These are phyloP conservation scores for Urosaurus nigricauda DNA, from an alignment of 2,797 vertebrate species.

Conservation along the genomic window DNA sequence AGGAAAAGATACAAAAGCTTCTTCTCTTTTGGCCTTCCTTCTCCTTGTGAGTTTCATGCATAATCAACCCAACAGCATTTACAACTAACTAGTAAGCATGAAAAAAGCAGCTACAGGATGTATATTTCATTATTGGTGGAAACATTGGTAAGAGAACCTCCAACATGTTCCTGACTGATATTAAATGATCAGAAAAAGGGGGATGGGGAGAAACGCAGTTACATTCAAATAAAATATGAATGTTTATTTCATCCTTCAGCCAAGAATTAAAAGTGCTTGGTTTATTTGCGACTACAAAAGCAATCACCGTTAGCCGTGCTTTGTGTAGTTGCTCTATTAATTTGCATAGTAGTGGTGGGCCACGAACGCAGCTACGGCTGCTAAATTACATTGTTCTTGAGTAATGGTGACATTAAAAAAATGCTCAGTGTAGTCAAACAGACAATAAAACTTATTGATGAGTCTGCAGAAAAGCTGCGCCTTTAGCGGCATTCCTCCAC, in stretches of 20 bases:
- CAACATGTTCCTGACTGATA: slow-evolving; percentile 65
- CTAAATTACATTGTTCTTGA: slow-evolving; percentile 69
- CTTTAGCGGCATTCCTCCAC: not conserved
- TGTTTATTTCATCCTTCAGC: slow-evolving; percentile 65
- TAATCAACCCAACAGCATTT: slow-evolving; percentile 60
- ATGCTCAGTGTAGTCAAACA: slow-evolving; percentile 63
- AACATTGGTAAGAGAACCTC: slow-evolving; percentile 56
- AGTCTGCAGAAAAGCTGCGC: slow-evolving; percentile 55
- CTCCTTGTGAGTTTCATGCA: slow-evolving; percentile 43
- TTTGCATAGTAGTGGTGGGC: slow-evolving; percentile 68
- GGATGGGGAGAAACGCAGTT: not conserved
- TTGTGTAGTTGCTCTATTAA: slow-evolving; percentile 76
- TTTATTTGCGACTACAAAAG: slow-evolving; percentile 73
- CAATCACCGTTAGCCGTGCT: slow-evolving; percentile 73
- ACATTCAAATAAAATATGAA: slow-evolving; percentile 52
- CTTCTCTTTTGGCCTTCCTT: slow-evolving; percentile 22
- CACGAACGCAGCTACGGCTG: slow-evolving; percentile 54
- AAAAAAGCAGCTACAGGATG: slow-evolving; percentile 53
- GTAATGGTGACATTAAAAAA: slow-evolving; percentile 63
- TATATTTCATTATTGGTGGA: slow-evolving; percentile 66
- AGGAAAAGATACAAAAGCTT: slow-evolving; percentile 24
- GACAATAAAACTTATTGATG: slow-evolving; percentile 71
- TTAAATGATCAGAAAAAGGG: slow-evolving; percentile 57
- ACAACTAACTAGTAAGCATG: slow-evolving; percentile 61
- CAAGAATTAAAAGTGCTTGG: slow-evolving; percentile 75